Evolutionary conservation across 1,140 invertebrate species (phyloP).

Genomic region (Pinna nobilis): DNA sequence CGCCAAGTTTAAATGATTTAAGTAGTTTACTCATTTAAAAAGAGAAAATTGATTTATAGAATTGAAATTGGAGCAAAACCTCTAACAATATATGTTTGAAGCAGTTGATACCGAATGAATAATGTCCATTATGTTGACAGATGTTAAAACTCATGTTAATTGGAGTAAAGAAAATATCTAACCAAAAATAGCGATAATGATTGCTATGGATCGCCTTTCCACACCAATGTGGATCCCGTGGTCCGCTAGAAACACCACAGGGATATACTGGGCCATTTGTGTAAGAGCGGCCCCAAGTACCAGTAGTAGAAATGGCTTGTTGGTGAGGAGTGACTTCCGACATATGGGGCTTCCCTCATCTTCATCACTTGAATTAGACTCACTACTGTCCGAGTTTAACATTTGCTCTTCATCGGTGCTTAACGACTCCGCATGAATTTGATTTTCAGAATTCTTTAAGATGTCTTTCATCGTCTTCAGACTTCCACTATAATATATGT

Average conservation of each 20-base stretch:
- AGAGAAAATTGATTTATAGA: no score
- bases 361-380: background rate
- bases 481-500: no score
- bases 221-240: conserved; percentile 28
- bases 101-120: no score
- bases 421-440: background rate
- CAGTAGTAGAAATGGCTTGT: conserved; percentile 19
- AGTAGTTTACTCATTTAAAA: no score
- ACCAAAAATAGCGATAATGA: conserved; percentile 46
- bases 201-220: conserved; percentile 4
- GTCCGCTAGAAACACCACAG: conserved; percentile 41
- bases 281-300: conserved; percentile 30
- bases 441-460: background rate
- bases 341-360: no score
- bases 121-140: no score
- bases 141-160: no score
- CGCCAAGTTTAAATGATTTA: no score
- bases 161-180: background rate
- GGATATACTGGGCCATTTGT: conserved; percentile 49
- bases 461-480: background rate
- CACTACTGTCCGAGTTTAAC: background rate
- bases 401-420: background rate
- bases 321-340: background rate
- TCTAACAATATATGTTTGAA: no score
- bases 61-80: no score